phyloP scores from a whole-genome alignment of 1,140 invertebrate species.

The Dendrolimus kikuchii region DNA sequence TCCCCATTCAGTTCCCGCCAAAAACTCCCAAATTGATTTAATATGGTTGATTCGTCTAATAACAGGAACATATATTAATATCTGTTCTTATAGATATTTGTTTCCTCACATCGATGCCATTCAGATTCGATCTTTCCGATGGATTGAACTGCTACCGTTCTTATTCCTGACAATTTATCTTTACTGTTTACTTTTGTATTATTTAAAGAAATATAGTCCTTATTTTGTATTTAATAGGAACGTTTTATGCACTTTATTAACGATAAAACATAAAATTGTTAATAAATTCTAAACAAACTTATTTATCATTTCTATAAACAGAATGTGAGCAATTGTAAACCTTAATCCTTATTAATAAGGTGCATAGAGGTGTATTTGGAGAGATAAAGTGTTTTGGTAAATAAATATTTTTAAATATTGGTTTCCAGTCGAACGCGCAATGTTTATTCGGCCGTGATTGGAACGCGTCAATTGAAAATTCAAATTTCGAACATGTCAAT shows the following conservation, averaged over 20 bases:
- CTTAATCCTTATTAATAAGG: slow-evolving; percentile 4
- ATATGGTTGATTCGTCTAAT: too few relatives aligned
- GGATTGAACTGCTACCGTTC: slow-evolving; percentile 44
- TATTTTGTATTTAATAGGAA: background rate
- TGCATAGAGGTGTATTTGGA: background rate
- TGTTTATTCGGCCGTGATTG: slow-evolving; percentile 30
- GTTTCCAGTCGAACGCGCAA: slow-evolving; percentile 43
- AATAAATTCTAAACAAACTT: too few relatives aligned
- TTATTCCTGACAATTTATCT: slow-evolving; percentile 24
- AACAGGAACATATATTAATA: too few relatives aligned
- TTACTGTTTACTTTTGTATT: too few relatives aligned
- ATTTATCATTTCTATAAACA: background rate
- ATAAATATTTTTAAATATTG: slow-evolving; percentile 17
- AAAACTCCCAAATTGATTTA: too few relatives aligned
- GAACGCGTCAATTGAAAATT: slow-evolving; percentile 35
- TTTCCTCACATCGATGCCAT: slow-evolving; percentile 34
- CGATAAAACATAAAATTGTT: background rate
- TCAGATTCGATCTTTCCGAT: slow-evolving; percentile 47
- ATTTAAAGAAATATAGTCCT: background rate
- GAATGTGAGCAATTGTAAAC: slow-evolving; percentile 1
- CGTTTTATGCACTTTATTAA: background rate
- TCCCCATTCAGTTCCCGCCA: too few relatives aligned
- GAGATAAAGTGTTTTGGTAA: slow-evolving; percentile 1
- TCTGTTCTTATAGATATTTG: slow-evolving; percentile 16
- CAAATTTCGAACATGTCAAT: slow-evolving; percentile 38